Evolutionary conservation across 2,113 vertebrate species (phyloP).

Genomic region (Mobula birostris): DNA sequence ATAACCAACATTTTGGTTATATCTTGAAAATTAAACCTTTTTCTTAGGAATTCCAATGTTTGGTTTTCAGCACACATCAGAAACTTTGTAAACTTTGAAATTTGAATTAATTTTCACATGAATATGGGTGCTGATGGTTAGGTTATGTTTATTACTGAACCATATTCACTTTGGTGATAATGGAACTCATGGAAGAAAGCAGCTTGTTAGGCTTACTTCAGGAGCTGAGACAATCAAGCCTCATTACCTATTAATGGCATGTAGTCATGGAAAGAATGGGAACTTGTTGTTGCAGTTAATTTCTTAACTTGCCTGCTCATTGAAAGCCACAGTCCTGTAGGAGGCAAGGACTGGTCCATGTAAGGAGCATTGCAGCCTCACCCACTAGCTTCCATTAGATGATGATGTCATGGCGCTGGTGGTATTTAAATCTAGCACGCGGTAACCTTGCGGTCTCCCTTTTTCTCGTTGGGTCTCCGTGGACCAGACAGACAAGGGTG

Average conservation of each 20-base stretch:
- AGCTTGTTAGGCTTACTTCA: not conserved
- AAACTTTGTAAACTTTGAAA: not conserved
- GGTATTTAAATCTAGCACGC: no score
- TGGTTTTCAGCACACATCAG: not conserved
- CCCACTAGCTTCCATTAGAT: no score
- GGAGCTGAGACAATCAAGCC: not conserved
- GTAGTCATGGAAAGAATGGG: not conserved
- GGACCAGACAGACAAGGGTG: no score
- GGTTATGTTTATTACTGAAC: not conserved
- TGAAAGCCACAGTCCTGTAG: no score
- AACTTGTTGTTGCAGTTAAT: no score
- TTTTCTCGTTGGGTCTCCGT: no score
- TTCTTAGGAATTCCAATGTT: not conserved
- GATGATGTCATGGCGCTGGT: no score
- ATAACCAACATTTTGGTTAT: not conserved
- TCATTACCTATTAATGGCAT: not conserved
- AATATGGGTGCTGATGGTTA: not conserved
- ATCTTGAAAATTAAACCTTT: not conserved
- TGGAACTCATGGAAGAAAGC: not conserved
- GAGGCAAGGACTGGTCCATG: no score
- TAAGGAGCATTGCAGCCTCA: no score
- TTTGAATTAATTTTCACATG: not conserved
- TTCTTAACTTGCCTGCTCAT: no score
- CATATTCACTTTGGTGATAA: not conserved
- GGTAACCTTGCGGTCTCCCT: no score